Base-by-base conservation (phyloP, 2,888 invertebrate species). In the Augochlorella aurata region DNA sequence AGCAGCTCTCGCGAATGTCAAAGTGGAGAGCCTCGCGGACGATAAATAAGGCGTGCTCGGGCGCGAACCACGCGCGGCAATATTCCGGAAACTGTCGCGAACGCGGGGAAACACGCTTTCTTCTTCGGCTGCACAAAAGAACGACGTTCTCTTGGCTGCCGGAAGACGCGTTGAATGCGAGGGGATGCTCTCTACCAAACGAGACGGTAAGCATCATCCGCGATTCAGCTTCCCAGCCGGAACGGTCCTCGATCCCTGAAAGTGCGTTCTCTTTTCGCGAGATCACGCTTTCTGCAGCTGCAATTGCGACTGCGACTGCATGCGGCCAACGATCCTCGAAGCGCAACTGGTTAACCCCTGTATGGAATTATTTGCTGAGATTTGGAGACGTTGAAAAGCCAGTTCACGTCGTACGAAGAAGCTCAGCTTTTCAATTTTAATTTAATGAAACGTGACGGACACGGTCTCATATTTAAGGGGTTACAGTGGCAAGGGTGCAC, bases 41-140 rank as follows among this genome's bases (percentile, higher is more conserved):
- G 75, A 79, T 76, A 76, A 75, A 79, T 67, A 67, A 70, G 70
- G 49, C 50, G 66, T 38, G 65, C n/a, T 45, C 58, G 24, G 52
- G 16, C 47, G 66, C 66, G 10, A 74, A 49, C 49, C 16, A 24
- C n/a, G 29, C 65, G 16, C 16, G 10, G 65, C 77, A 49, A 77
- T 77, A 67, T 74, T 61, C 61, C n/a, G 49, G 24, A 67, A 76
- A 69, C 50, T 47, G 49, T n/a, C 61, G 49, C 45, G 2, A 12
- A 54, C 29, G 61, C 14, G 29, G 16, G 61, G 61, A 29, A 61
- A 61, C 61, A 61, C 29, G 61, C 29, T 61, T 61, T 61, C 61
- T 61, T 54, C 54, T 54, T 12, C 54, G 21, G 21, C 16, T 67
- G 10, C n/a, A 47, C 45, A 54, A 12, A 54, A 44, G 67, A 8